phyloP scores from a whole-genome alignment of 2,888 invertebrate species.

The Drosophila anomelani region DNA sequence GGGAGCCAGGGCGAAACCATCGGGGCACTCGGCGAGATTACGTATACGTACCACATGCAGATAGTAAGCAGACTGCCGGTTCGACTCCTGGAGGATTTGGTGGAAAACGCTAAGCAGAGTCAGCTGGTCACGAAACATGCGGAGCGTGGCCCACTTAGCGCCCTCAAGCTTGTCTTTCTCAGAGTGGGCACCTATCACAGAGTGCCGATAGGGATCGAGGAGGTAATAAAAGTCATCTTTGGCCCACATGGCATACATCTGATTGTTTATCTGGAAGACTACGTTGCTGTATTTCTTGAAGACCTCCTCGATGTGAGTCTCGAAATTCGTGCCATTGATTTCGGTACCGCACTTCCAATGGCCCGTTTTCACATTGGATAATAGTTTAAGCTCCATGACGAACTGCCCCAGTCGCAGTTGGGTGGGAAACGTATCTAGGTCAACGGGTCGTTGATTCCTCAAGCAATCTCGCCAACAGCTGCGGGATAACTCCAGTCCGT shows the following conservation, averaged over 20 bases:
- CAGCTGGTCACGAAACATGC: slow-evolving; percentile 79
- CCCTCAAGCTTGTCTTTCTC: slow-evolving; percentile 22
- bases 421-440: slow-evolving; percentile 76
- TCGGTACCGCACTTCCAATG: slow-evolving; percentile 65
- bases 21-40: slow-evolving; percentile 58
- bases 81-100: slow-evolving; percentile 77
- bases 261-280: slow-evolving; percentile 79
- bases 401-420: slow-evolving; percentile 79
- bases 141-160: slow-evolving; percentile 69
- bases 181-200: slow-evolving; percentile 48
- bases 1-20: slow-evolving; percentile 35
- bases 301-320: slow-evolving; percentile 55
- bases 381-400: slow-evolving; percentile 60
- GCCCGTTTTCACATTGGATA: slow-evolving; percentile 53
- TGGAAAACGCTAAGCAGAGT: slow-evolving; percentile 77
- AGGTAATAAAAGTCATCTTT: slow-evolving; percentile 79
- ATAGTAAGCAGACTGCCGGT: slow-evolving; percentile 64
- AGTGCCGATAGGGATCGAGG: slow-evolving; percentile 82
- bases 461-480: slow-evolving; percentile 68
- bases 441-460: slow-evolving; percentile 51
- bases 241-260: slow-evolving; percentile 80
- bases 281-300: slow-evolving; percentile 60
- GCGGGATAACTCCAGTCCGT: slow-evolving; percentile 77
- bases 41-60: slow-evolving; percentile 69
- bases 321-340: slow-evolving; percentile 37